phyloP scores from a whole-genome alignment of 1,140 invertebrate genomes.

The Trigoniulus corallinus region DNA sequence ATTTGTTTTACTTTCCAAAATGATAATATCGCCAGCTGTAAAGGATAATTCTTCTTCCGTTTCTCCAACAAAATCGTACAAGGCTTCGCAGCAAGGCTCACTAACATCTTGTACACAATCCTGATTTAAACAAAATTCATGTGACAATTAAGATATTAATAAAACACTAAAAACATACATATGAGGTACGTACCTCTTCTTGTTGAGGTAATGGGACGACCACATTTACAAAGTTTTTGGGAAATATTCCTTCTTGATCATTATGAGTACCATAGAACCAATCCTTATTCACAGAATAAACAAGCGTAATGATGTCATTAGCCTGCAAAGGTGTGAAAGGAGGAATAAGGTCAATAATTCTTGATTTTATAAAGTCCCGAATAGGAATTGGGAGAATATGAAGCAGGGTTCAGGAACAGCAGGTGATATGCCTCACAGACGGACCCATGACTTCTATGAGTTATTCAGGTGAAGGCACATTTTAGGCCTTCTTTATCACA shows the following conservation, averaged over 20 bases:
- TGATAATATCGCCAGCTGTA: conserved; percentile 47
- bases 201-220: conserved; percentile 43
- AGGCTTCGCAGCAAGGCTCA: conserved; percentile 30
- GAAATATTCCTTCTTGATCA: conserved; percentile 58
- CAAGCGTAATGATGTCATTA: conserved; percentile 47
- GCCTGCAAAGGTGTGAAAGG: conserved; percentile 31
- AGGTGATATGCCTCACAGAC: no score
- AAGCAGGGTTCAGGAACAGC: no score
- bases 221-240: conserved; percentile 55
- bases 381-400: no score
- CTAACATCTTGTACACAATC: no score
- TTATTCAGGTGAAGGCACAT: no score
- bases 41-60: conserved; percentile 35
- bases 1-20: conserved; percentile 48
- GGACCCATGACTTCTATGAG: no score
- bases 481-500: no score
- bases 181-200: neutral
- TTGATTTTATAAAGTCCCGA: no score
- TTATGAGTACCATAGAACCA: conserved; percentile 53
- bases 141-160: no score
- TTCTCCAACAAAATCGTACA: conserved; percentile 43
- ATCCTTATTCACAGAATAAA: conserved; percentile 49
- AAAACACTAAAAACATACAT: conserved; percentile 8
- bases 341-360: neutral
- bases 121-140: no score